A percentile compares a stretch with the other conserved stretches of the same genome.
Evolutionary conservation across 1,140 invertebrate genomes (phyloP).

Genomic region (Sweltsa coloradensis): DNA sequence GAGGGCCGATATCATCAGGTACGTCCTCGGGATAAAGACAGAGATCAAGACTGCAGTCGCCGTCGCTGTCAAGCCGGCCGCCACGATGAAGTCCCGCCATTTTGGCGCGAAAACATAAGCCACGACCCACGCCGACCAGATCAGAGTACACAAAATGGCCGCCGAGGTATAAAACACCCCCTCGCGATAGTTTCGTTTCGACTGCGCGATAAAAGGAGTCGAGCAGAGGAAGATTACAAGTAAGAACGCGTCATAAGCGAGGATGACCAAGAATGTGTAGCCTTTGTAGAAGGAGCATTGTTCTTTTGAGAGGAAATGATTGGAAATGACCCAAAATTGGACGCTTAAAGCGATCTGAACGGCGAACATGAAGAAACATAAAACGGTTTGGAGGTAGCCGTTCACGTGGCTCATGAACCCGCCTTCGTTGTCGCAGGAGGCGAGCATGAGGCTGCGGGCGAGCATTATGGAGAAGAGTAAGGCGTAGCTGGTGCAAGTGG

Average conservation of each 20-base stretch:
- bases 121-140: slow-evolving; percentile 40
- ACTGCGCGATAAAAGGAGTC: slow-evolving; percentile 38
- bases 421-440: slow-evolving; percentile 37
- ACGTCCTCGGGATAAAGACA: slow-evolving; percentile 45
- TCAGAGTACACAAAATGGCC: slow-evolving; percentile 28
- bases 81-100: slow-evolving; percentile 41
- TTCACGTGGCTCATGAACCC: slow-evolving; percentile 46
- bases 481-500: slow-evolving; percentile 34
- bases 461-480: slow-evolving; percentile 41
- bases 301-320: slow-evolving; percentile 29
- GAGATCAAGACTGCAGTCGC: slow-evolving; percentile 38
- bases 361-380: slow-evolving; percentile 38
- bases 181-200: slow-evolving; percentile 48
- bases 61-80: slow-evolving; percentile 39
- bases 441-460: slow-evolving; percentile 40
- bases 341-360: slow-evolving; percentile 35
- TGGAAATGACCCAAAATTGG: slow-evolving; percentile 27
- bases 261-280: slow-evolving; percentile 28
- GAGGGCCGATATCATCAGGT: slow-evolving; percentile 40
- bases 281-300: slow-evolving; percentile 32
- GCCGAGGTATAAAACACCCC: slow-evolving; percentile 36
- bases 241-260: slow-evolving; percentile 40
- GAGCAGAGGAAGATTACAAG: slow-evolving; percentile 36
- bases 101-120: slow-evolving; percentile 32
- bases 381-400: slow-evolving; percentile 38